Evolutionary conservation across 2,888 invertebrate species (phyloP), one percentile per base, ranked within the genome.

Genomic region (Muschampia staudingeri): DNA sequence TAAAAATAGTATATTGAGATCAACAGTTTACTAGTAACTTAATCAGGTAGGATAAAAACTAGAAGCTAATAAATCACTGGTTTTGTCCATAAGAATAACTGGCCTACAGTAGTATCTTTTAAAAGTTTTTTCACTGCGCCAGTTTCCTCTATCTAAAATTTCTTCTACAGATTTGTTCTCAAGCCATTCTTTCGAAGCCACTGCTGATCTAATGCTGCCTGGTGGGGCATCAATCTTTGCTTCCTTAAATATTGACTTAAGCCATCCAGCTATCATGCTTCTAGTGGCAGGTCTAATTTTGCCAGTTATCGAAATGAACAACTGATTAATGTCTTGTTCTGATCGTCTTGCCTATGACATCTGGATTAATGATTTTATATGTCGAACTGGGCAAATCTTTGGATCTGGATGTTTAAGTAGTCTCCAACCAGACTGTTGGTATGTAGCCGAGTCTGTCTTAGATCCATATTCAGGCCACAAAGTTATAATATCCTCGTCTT

Each of bases 81-180:
- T 34, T 34, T 34, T 34, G 34, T 34, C 34, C 3, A 34, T 34
- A 34, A 5, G 3, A 34, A 34, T 34, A 8, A 56, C 56, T 56
- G 56, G 56, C 7, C 19, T n/a, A 9, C 56, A 56, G 19, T 56
- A 19, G 19, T 56, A 34, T 34, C 34, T 56, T 19, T n/a, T 56
- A 56, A 56, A 56, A 11, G 25, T 25, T 25, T 11, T 1, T 11
- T 25, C 61, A 25, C 61, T 61, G 19, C 25, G 19, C 61, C 61
- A 61, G 7, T 61, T 61, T 61, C 61, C 61, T 61, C 61, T 61
- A 25, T 61, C 61, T 25, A 61, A 61, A 61, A 61, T 30, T 5
- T 30, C 61, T 6, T 30, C 25, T 9, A 30, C 61, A 1, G 61
- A 1, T 61, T 25, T 61, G 30, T 61, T 61, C 12, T 61, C 61